phyloP scores from a whole-genome alignment of 30 jellyfish, hydroid and myxozoan species.

The Turritopsis dohrnii region DNA sequence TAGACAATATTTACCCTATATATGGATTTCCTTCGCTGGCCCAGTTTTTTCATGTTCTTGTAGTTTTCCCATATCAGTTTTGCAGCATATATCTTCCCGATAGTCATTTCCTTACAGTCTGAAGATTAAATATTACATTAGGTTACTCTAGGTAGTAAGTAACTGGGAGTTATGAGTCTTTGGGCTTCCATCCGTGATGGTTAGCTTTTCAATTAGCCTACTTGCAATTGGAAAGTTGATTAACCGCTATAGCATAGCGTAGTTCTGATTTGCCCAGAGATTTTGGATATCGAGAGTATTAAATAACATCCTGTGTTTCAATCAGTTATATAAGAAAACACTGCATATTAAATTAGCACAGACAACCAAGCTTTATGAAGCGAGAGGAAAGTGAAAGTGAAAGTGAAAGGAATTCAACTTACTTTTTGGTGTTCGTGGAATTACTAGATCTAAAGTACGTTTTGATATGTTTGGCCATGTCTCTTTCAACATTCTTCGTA shows the following conservation, averaged over 20 bases:
- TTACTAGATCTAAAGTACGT: constrained; percentile 69
- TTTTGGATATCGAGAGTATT: no score
- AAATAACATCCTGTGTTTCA: no score
- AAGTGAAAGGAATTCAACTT: neutral
- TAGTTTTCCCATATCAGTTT: constrained; percentile 63
- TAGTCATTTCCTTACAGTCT: constrained; percentile 15
- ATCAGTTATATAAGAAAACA: no score
- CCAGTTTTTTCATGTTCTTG: constrained; percentile 46
- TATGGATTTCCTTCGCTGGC: constrained; percentile 12
- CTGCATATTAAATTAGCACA: no score
- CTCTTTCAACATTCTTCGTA: constrained; percentile 54
- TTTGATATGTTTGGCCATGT: constrained; percentile 60
- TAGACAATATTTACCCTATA: neutral
- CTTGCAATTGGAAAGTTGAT: no score
- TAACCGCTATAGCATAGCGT: no score
- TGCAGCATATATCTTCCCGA: constrained; percentile 43
- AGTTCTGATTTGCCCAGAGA: no score
- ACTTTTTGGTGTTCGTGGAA: constrained; percentile 39
- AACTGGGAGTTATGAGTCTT: no score
- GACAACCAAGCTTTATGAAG: neutral
- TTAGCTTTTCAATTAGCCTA: no score
- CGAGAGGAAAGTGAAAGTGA: neutral
- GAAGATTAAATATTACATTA: neutral
- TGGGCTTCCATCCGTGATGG: no score
- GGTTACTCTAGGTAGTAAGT: no score